These are phyloP conservation scores for Torymus auratus DNA, from an alignment of 2,888 invertebrate genomes.

Conservation along the genomic window DNA sequence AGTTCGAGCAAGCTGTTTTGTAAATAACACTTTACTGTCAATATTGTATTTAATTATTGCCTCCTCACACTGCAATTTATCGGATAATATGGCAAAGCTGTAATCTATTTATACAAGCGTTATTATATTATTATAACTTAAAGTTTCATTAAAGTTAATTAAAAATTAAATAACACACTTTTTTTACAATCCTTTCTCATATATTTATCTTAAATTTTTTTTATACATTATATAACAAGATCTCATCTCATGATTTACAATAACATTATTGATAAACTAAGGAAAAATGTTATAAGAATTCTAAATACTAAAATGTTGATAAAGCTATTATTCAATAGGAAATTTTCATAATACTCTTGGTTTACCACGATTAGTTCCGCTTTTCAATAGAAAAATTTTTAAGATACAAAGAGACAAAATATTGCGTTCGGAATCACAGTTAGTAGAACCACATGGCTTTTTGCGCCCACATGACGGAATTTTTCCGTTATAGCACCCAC, in stretches of 20 bases:
- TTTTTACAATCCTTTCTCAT: slow-evolving; percentile 5
- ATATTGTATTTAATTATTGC: slow-evolving; percentile 68
- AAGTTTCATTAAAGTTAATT: slow-evolving; percentile 67
- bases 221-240: background rate
- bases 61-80: slow-evolving; percentile 59
- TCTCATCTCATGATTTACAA: background rate
- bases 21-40: slow-evolving; percentile 67
- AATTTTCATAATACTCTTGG: slow-evolving; percentile 4
- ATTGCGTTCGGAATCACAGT: slow-evolving; percentile 44
- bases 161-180: slow-evolving; percentile 58
- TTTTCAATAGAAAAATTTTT: background rate
- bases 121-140: slow-evolving; percentile 64
- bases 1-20: slow-evolving; percentile 58
- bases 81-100: slow-evolving; percentile 62
- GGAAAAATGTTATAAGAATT: too few species aligned
- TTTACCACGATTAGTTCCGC: background rate
- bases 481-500: slow-evolving; percentile 21
- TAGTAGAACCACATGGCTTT: slow-evolving; percentile 19
- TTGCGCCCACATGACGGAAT: background rate
- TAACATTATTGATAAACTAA: too few species aligned
- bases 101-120: slow-evolving; percentile 67
- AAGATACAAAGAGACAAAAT: slow-evolving; percentile 4
- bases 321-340: background rate
- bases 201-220: background rate
- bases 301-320: background rate